Conservation (phyloP, 2,113 vertebrate genomes). For the Astur gentilis region DNA sequence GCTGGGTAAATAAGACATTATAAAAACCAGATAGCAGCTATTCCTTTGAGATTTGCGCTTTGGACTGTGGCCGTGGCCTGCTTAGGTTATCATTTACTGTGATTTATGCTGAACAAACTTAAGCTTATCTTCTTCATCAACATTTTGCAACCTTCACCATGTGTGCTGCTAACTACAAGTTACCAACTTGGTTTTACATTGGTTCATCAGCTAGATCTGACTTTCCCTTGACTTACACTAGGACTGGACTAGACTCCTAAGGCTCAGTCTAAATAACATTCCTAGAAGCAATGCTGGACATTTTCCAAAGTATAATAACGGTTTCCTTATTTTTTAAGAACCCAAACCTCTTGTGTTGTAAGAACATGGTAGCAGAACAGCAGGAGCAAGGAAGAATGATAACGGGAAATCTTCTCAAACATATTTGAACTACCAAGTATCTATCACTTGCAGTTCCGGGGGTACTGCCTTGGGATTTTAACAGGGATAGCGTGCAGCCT, state of each 20-base stretch:
- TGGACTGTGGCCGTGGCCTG: background rate
- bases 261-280: background rate
- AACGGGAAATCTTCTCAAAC: slow-evolving; percentile 41
- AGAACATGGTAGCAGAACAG: background rate
- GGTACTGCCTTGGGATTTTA: background rate
- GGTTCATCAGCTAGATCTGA: background rate
- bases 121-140: background rate
- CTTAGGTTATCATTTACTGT: background rate
- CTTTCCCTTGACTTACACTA: background rate
- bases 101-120: background rate
- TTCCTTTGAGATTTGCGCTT: background rate
- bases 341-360: background rate
- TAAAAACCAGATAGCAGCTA: background rate
- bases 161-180: background rate
- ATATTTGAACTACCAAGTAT: slow-evolving; percentile 23
- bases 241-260: background rate
- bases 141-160: background rate
- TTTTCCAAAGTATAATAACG: background rate
- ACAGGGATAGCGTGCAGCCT: background rate
- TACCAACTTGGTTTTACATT: background rate
- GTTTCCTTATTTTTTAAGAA: background rate
- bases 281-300: background rate
- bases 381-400: background rate
- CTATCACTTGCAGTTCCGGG: background rate
- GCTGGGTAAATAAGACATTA: background rate